These are phyloP conservation scores for Odocoileus virginianus DNA, from an alignment of 2,113 vertebrate genomes.

Conservation along the genomic window DNA sequence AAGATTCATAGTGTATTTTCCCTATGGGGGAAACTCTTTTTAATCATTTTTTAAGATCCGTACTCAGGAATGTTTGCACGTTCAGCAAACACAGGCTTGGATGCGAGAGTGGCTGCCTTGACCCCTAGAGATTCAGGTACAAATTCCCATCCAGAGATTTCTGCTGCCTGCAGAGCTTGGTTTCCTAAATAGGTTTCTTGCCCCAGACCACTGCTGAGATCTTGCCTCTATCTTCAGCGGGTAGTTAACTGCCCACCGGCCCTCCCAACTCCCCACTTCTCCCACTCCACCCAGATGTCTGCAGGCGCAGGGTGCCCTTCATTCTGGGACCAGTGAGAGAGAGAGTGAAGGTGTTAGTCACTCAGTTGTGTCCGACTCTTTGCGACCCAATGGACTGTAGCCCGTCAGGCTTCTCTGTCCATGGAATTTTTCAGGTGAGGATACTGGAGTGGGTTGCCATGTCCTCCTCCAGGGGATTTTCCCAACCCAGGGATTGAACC, in stretches of 20 bases:
- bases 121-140: neutral
- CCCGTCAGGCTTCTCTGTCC: neutral
- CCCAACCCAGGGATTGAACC: accelerated
- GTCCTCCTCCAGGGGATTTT: neutral
- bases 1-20: slow-evolving; percentile 38
- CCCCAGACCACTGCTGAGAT: neutral
- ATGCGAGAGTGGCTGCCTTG: neutral
- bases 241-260: neutral
- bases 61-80: slow-evolving; percentile 43
- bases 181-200: neutral
- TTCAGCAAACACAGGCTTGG: neutral
- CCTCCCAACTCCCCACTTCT: neutral
- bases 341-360: neutral
- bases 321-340: neutral
- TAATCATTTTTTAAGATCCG: slow-evolving; percentile 45
- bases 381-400: neutral
- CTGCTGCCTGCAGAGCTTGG: neutral
- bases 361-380: neutral
- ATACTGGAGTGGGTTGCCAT: neutral
- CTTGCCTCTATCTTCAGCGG: neutral
- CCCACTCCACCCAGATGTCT: neutral
- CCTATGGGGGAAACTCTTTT: slow-evolving; percentile 26
- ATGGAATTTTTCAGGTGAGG: neutral
- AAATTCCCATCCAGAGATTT: neutral
- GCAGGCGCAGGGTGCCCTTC: neutral